phyloP scores from a whole-genome alignment of 2,113 vertebrate genomes.

The Aegypius monachus region DNA sequence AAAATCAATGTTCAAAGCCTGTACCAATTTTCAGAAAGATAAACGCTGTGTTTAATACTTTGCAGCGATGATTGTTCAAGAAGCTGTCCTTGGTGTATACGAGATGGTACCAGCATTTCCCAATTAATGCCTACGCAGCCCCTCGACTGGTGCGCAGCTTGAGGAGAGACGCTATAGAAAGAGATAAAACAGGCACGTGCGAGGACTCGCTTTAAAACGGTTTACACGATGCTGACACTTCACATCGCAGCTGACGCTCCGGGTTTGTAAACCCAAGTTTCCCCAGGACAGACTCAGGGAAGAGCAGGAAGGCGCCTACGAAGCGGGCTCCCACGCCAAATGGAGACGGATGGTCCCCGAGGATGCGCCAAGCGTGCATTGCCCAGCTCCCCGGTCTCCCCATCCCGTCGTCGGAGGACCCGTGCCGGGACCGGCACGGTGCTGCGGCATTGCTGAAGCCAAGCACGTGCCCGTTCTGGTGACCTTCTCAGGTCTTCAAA shows the following conservation, averaged over 20 bases:
- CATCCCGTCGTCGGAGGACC: neutral
- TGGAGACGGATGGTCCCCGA: rapidly evolving
- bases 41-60: conserved; percentile 35
- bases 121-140: neutral
- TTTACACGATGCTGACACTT: neutral
- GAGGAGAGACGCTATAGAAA: neutral
- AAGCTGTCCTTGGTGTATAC: neutral
- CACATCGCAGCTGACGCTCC: rapidly evolving
- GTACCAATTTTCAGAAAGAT: conserved; percentile 39
- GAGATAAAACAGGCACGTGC: neutral
- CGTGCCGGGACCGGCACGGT: neutral
- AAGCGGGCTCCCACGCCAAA: rapidly evolving
- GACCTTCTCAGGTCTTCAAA: neutral
- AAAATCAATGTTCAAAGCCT: conserved; percentile 64
- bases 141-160: neutral
- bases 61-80: neutral
- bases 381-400: no score
- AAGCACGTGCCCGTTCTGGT: rapidly evolving
- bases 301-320: rapidly evolving
- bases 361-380: neutral
- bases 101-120: neutral
- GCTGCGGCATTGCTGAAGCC: rapidly evolving
- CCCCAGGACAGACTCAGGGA: neutral
- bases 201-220: neutral
- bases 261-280: neutral